Evolutionary conservation across 2,888 invertebrate genomes (phyloP), one percentile per base, ranked within the genome.

Genomic region (Cataglyphis cursor): DNA sequence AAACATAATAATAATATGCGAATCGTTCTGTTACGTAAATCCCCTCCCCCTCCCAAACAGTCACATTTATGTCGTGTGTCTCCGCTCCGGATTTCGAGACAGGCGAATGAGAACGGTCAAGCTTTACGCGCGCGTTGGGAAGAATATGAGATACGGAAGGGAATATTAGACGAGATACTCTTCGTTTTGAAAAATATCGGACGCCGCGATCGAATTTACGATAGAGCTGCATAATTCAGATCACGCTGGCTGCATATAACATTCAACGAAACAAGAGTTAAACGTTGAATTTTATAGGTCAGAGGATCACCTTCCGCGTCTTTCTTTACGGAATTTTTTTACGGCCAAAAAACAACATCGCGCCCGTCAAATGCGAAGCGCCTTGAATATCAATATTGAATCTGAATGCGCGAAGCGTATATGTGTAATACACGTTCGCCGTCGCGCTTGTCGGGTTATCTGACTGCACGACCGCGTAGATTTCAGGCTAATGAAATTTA

Each of bases 1-100:
- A 68, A 85, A 89, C 89, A 89, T 90, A 89, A 89, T 88, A 90
- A 48, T 18, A 48, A 93, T 18, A 51, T 86, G 70, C 61, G 85
- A 89, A 91, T 90, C 78, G 73, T 38, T 80, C n/a, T 6, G 62
- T 92, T 90, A 87, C 89, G 87, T 88, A 89, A 91, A 80, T 61
- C 38, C 15, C 6, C n/a, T n/a, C n/a, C 6, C 12, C 12, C 41
- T 44, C 0, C 44, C 44, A 57, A 68, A 48, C 70, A 62, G 18
- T 59, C n/a, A 21, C 51, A 44, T 48, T 83, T 68, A 76, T 59
- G 73, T 88, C 81, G 15, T 70, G 66, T 31, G 51, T n/a, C 75
- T 54, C 54, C 8, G 24, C 24, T 59, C 75, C 44, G 70, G 68
- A 85, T 85, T 85, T 85, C 54, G 48, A 81, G 4, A 38, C 44